A percentile compares a stretch with the other conserved stretches of the same genome.
These are phyloP conservation scores for Aradus depressus DNA, from an alignment of 2,888 invertebrate species.

Conservation along the genomic window DNA sequence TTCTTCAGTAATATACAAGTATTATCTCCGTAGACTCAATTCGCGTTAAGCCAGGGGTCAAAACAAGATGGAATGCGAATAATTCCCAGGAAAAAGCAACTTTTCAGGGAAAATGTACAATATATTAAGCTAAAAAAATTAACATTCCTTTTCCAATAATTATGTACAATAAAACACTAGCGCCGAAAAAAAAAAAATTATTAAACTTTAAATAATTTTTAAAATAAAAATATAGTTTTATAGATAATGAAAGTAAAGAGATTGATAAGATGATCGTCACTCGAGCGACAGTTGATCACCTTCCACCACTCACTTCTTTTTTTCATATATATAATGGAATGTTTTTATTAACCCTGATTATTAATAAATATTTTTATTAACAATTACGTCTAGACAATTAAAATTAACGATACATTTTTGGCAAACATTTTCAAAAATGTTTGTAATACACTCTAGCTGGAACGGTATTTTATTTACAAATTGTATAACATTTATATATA, in stretches of 20 bases:
- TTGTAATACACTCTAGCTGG: slow-evolving; percentile 23
- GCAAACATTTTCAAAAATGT: slow-evolving; percentile 25
- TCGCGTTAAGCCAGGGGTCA: no score
- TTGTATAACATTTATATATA: slow-evolving; percentile 18
- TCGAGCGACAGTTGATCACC: no score
- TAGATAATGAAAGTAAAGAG: slow-evolving; percentile 12
- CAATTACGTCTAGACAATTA: slow-evolving; percentile 14
- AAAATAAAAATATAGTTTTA: slow-evolving; percentile 15
- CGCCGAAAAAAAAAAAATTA: slow-evolving; percentile 11
- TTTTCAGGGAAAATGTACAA: slow-evolving; percentile 4
- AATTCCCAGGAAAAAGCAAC: slow-evolving; percentile 5
- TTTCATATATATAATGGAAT: slow-evolving; percentile 7
- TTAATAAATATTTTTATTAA: slow-evolving; percentile 16
- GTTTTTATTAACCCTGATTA: slow-evolving; percentile 18
- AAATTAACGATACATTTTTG: slow-evolving; percentile 18
- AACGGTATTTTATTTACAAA: slow-evolving; percentile 22
- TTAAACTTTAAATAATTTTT: slow-evolving; percentile 14
- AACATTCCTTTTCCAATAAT: slow-evolving; percentile 7
- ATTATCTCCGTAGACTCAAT: no score
- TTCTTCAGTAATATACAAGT: no score
- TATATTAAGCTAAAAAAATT: slow-evolving; percentile 18
- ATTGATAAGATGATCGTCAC: slow-evolving; percentile 4
- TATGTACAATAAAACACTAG: slow-evolving; percentile 15
- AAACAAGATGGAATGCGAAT: no score
- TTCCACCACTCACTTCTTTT: slow-evolving; percentile 10